Percentiles rank a stretch among this genome's conserved stretches.
Evolutionary conservation across 2,888 invertebrate species (phyloP).

Genomic region (Dendrolimus pini): DNA sequence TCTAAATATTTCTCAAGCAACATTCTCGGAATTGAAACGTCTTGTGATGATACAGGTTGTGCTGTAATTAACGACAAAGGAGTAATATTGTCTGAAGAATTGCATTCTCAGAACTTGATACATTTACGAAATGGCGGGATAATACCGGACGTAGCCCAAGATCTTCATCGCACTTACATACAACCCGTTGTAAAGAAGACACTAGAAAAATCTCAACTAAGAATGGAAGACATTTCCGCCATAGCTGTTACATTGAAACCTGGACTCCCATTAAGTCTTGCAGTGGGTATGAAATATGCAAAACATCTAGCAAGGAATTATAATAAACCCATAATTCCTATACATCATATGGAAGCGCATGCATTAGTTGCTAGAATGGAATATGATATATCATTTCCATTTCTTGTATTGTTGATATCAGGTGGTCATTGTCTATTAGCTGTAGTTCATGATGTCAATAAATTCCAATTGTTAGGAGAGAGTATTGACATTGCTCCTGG

Average conservation of each 20-base stretch:
- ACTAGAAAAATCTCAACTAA: constrained; percentile 77
- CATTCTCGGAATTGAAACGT: constrained; percentile 97
- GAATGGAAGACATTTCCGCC: constrained; percentile 84
- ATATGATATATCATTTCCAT: constrained; percentile 87
- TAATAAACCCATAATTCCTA: constrained; percentile 92
- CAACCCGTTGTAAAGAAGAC: constrained; percentile 83
- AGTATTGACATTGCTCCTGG: constrained; percentile 93
- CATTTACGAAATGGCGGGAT: constrained; percentile 91
- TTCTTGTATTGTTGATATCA: constrained; percentile 91
- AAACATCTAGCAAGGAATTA: constrained; percentile 82
- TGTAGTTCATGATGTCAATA: constrained; percentile 83
- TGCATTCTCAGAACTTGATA: constrained; percentile 86
- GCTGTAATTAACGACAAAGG: constrained; percentile 88
- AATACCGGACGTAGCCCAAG: constrained; percentile 91
- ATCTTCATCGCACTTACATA: constrained; percentile 88
- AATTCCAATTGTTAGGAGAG: constrained; percentile 88
- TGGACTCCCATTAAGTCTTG: constrained; percentile 85
- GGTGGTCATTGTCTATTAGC: constrained; percentile 95
- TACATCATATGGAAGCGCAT: constrained; percentile 99
- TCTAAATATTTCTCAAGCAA: constrained; percentile 5
- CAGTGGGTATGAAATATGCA: constrained; percentile 89
- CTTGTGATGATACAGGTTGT: constrained; percentile 98
- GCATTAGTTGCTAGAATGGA: constrained; percentile 92
- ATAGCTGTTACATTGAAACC: constrained; percentile 94
- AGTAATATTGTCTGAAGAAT: constrained; percentile 86